phyloP scores from a whole-genome alignment of 2,113 vertebrate species.

The Chaetodon trifascialis region DNA sequence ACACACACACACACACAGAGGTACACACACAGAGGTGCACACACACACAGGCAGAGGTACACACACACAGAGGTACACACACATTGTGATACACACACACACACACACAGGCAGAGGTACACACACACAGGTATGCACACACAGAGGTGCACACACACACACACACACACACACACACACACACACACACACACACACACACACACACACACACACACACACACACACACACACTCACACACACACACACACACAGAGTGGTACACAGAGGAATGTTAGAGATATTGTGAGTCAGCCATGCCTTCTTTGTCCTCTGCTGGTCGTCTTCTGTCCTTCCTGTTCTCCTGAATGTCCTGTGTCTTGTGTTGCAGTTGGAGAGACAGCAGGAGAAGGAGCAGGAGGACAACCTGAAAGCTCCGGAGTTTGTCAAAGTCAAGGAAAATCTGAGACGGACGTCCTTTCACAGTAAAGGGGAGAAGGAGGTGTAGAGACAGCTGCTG shows the following conservation, averaged over 20 bases:
- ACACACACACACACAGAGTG: too few species aligned
- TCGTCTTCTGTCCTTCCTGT: background rate
- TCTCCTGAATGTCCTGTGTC: background rate
- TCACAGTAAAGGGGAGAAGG: conserved; percentile 82
- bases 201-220: too few species aligned
- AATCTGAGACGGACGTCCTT: conserved; percentile 91
- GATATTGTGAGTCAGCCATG: too few species aligned
- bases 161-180: background rate
- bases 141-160: background rate
- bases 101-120: background rate
- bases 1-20: background rate
- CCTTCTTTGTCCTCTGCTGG: background rate
- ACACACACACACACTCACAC: too few species aligned
- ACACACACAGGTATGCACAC: background rate
- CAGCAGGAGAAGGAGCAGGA: conserved; percentile 87
- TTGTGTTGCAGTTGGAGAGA: conserved; percentile 88
- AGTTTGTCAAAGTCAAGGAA: conserved; percentile 96
- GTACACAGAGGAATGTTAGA: background rate
- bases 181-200: background rate
- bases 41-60: background rate
- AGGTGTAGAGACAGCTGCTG: conserved; percentile 77
- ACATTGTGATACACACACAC: too few species aligned
- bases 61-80: background rate
- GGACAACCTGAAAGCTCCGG: conserved; percentile 88
- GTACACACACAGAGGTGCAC: background rate